Evolutionary conservation across 2,113 vertebrate genomes (phyloP).

Genomic region (Verasper variegatus): DNA sequence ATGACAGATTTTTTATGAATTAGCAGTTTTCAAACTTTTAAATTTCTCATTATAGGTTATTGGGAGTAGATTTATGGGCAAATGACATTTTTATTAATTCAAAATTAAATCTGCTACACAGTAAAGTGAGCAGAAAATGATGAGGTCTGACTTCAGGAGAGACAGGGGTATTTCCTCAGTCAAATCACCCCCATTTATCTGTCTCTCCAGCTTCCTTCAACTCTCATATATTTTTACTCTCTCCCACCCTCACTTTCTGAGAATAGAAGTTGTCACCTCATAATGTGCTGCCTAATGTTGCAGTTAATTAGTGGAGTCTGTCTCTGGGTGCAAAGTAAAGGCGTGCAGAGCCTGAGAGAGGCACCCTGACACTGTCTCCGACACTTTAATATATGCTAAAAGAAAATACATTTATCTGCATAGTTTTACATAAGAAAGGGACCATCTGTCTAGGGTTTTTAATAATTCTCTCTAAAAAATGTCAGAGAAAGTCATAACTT

Average conservation of each 20-base stretch:
- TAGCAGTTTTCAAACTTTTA: neutral
- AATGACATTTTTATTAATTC: neutral
- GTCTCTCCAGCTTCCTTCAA: neutral
- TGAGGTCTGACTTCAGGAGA: neutral
- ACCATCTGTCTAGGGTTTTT: constrained; percentile 71
- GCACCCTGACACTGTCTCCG: constrained; percentile 55
- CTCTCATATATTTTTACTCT: neutral
- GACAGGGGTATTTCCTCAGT: neutral
- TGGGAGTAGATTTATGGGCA: neutral
- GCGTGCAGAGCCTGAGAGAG: constrained; percentile 25
- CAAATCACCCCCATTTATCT: neutral
- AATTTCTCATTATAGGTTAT: neutral
- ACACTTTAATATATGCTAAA: constrained; percentile 75
- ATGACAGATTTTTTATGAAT: neutral
- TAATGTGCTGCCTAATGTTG: constrained; percentile 51
- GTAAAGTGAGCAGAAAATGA: neutral
- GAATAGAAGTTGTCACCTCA: constrained; percentile 30
- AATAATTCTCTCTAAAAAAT: constrained; percentile 64
- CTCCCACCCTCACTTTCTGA: neutral
- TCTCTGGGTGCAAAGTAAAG: constrained; percentile 44
- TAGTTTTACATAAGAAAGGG: constrained; percentile 76
- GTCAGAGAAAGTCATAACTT: constrained; percentile 66
- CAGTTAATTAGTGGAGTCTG: constrained; percentile 61
- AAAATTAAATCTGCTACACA: neutral
- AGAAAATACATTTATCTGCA: constrained; percentile 76